Conservation (phyloP, 2,888 invertebrate species). For the Cephus spinipes region DNA sequence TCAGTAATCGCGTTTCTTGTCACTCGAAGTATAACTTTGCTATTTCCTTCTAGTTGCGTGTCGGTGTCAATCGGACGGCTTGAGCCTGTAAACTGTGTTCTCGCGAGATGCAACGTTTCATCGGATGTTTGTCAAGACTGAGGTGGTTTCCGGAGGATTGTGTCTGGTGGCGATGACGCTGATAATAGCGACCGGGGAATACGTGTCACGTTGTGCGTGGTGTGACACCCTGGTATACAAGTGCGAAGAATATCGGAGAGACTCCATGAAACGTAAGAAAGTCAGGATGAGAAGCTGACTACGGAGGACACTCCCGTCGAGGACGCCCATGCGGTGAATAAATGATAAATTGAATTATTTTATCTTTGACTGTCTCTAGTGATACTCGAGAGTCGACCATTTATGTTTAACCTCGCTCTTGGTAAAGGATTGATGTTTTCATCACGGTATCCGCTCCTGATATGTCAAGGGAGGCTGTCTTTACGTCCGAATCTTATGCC, state of each 20-base stretch:
- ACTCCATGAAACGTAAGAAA: conserved; percentile 35
- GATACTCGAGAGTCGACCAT: background rate
- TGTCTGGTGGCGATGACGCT: conserved; percentile 27
- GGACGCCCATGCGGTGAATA: conserved; percentile 47
- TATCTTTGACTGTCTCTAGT: background rate
- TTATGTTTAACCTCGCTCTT: background rate
- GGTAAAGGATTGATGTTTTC: background rate
- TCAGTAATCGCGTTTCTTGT: background rate
- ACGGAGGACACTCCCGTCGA: conserved; percentile 29
- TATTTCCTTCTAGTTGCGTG: background rate
- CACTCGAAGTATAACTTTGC: background rate
- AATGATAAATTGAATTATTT: background rate
- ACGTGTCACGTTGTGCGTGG: conserved; percentile 5
- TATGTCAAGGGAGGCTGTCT: background rate
- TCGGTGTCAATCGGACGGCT: background rate
- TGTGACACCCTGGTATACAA: background rate
- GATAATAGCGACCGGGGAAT: conserved; percentile 20
- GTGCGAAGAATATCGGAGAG: background rate
- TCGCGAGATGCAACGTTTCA: background rate
- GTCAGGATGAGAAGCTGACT: conserved; percentile 48
- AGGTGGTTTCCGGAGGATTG: background rate
- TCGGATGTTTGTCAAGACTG: background rate
- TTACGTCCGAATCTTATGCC: background rate
- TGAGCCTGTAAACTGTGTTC: background rate
- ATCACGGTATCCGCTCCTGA: background rate